A percentile compares a stretch with the other conserved stretches of the same genome.
phyloP scores from a whole-genome alignment of 2,797 vertebrate genomes.

The Taenioides sp. region DNA sequence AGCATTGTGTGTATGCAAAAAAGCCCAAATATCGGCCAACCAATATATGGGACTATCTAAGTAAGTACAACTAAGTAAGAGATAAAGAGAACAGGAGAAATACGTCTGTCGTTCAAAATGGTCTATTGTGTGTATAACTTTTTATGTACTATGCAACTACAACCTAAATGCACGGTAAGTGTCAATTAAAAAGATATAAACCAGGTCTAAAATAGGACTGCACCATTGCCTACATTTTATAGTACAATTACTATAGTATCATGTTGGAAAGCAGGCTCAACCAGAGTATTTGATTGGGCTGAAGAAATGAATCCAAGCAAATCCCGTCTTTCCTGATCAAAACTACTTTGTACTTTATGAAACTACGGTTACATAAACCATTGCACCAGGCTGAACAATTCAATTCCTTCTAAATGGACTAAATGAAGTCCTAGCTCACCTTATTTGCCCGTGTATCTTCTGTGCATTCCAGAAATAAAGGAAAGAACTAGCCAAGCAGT shows the following conservation, averaged over 20 bases:
- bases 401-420: slow-evolving; percentile 27
- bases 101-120: too few species aligned
- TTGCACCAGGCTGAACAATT: slow-evolving; percentile 13
- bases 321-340: slow-evolving; percentile 42
- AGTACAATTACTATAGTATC: neutral
- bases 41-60: neutral
- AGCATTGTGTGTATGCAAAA: too few species aligned
- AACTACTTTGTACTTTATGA: slow-evolving; percentile 24
- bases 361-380: slow-evolving; percentile 5
- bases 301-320: slow-evolving; percentile 32
- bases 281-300: slow-evolving; percentile 4
- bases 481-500: slow-evolving; percentile 20
- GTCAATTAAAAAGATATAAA: too few species aligned
- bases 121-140: too few species aligned
- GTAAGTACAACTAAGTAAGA: too few species aligned
- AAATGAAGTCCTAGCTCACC: slow-evolving; percentile 28
- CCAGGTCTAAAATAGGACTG: too few species aligned
- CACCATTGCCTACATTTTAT: neutral
- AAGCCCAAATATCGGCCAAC: too few species aligned
- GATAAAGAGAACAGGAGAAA: too few species aligned
- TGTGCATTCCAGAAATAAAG: slow-evolving; percentile 22
- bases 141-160: too few species aligned
- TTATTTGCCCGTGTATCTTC: slow-evolving; percentile 19
- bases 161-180: too few species aligned
- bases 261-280: neutral